Percentiles rank a stretch among this genome's conserved stretches.
Conservation (phyloP, 1,140 invertebrate species). For the Epicauta chinensis region DNA sequence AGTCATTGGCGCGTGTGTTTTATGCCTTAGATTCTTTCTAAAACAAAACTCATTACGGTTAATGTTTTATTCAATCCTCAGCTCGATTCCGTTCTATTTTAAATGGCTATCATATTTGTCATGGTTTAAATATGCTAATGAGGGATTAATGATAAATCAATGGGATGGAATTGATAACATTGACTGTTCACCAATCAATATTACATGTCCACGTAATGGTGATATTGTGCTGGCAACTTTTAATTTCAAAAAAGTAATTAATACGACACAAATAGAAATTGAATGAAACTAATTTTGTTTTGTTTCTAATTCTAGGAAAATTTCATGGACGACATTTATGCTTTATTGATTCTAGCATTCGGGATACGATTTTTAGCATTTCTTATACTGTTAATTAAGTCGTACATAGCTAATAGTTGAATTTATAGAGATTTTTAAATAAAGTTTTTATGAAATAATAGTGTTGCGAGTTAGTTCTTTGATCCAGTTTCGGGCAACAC, state of each 20-base stretch:
- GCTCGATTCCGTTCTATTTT: constrained; percentile 82
- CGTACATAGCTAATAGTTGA: constrained; percentile 40
- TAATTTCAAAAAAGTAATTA: constrained; percentile 65
- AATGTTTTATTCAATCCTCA: too few relatives aligned
- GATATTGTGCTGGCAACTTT: constrained; percentile 69
- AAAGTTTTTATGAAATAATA: too few relatives aligned
- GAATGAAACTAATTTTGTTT: too few relatives aligned
- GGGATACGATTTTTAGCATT: constrained; percentile 71
- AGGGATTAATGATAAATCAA: constrained; percentile 89
- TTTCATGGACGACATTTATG: constrained; percentile 62
- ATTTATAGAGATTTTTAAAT: too few relatives aligned
- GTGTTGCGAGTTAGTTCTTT: too few relatives aligned
- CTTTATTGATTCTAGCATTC: constrained; percentile 65
- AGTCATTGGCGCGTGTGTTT: constrained; percentile 35
- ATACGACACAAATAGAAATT: too few relatives aligned
- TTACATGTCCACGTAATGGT: constrained; percentile 69
- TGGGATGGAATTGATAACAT: constrained; percentile 73
- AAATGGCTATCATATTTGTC: constrained; percentile 89
- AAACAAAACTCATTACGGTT: neutral
- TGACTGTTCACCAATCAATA: constrained; percentile 58
- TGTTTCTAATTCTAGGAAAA: constrained; percentile 11
- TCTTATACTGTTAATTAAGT: constrained; percentile 60
- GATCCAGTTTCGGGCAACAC: too few relatives aligned
- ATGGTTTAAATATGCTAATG: constrained; percentile 94
- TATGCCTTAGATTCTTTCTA: too few relatives aligned